A percentile compares a stretch with the other conserved stretches of the same genome.
Evolutionary conservation across 2,113 vertebrate genomes (phyloP).

Genomic region (Alouatta palliata): DNA sequence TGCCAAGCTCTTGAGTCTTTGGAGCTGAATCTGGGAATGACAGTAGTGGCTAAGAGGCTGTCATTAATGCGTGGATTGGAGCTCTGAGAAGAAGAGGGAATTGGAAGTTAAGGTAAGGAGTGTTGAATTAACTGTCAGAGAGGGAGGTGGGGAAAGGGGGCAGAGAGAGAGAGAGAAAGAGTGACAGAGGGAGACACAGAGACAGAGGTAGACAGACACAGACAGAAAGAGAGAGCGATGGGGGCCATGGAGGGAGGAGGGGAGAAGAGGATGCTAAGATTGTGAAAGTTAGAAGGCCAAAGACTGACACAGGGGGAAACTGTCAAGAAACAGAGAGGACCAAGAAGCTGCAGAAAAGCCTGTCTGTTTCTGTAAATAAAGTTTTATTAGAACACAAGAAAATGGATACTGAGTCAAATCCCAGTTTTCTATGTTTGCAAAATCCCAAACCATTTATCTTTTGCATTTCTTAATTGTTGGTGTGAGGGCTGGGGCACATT

Average conservation of each 20-base stretch:
- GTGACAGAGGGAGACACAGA: not conserved
- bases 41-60: not conserved
- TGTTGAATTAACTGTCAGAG: not conserved
- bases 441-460: not conserved
- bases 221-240: not conserved
- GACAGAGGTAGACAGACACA: not conserved
- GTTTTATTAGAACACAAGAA: not conserved
- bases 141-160: not conserved
- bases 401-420: not conserved
- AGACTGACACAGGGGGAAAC: no score
- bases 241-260: not conserved
- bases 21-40: not conserved
- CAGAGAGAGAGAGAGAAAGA: not conserved
- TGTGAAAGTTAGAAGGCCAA: not conserved
- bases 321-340: not conserved
- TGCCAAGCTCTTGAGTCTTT: not conserved
- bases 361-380: not conserved
- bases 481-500: not conserved
- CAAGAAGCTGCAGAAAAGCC: not conserved
- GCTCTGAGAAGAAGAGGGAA: not conserved
- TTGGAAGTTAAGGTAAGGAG: not conserved
- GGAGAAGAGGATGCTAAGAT: not conserved
- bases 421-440: not conserved
- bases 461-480: not conserved
- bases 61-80: not conserved